Conservation (phyloP, 2,888 invertebrate species). For the Subacronicta megacephala region DNA sequence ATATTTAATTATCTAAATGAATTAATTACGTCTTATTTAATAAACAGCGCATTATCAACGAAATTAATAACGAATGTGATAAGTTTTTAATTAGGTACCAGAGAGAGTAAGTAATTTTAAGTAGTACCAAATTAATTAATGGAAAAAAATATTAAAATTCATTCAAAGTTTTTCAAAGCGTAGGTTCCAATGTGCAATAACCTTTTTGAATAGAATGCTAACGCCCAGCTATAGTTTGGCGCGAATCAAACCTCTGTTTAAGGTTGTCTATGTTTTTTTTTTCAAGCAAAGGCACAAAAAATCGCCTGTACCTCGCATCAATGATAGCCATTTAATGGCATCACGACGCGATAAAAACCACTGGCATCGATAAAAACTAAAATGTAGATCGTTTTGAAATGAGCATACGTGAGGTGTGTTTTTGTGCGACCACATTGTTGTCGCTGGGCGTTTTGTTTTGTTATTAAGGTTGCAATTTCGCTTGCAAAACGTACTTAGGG, state of each 20-base stretch:
- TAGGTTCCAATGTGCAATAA: conserved; percentile 22
- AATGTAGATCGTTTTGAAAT: conserved; percentile 67
- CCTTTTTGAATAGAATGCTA: conserved; percentile 28
- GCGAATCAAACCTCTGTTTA: conserved; percentile 60
- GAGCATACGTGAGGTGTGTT: conserved; percentile 57
- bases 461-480: conserved; percentile 50
- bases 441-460: conserved; percentile 49
- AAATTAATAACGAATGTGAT: too few relatives aligned
- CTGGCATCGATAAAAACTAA: conserved; percentile 59
- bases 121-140: too few relatives aligned
- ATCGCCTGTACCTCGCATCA: conserved; percentile 68
- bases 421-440: conserved; percentile 50
- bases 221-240: conserved; percentile 38
- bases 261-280: conserved; percentile 57
- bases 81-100: too few relatives aligned
- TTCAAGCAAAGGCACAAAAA: conserved; percentile 64
- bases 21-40: not conserved
- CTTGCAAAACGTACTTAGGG: conserved; percentile 23
- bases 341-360: conserved; percentile 62
- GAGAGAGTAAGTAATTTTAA: too few relatives aligned
- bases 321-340: conserved; percentile 77
- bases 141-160: too few relatives aligned
- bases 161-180: conserved; percentile 18
- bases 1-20: not conserved
- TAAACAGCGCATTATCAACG: not conserved